phyloP scores from a whole-genome alignment of 2,888 invertebrate genomes.

The Acanthosepion pharaonis region DNA sequence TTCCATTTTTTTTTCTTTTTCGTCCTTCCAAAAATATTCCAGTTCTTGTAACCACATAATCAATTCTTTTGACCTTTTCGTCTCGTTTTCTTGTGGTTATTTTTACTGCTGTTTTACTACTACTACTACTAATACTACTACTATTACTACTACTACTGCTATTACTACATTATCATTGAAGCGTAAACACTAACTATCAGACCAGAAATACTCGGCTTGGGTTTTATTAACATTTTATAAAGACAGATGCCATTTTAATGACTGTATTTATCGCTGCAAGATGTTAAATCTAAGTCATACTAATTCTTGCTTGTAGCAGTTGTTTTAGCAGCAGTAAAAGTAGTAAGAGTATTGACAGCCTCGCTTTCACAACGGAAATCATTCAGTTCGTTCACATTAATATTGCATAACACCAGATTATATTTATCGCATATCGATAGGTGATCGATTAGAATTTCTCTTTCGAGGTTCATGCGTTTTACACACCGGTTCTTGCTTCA shows the following conservation, averaged over 20 bases:
- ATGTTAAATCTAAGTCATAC: not conserved
- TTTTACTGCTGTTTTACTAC: too few relatives aligned
- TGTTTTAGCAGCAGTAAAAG: not conserved
- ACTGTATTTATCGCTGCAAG: not conserved
- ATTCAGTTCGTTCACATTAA: not conserved
- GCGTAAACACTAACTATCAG: not conserved
- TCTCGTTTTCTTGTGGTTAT: too few relatives aligned
- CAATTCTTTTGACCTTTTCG: too few relatives aligned
- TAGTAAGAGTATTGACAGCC: not conserved
- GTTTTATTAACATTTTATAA: slow-evolving; percentile 33
- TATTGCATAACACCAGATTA: not conserved
- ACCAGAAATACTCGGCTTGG: not conserved
- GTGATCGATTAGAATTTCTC: not conserved
- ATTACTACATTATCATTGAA: not conserved
- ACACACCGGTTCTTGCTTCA: not conserved
- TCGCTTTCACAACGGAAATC: not conserved
- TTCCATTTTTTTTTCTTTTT: too few relatives aligned
- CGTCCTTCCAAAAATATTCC: too few relatives aligned
- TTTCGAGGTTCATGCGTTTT: not conserved
- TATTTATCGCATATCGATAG: not conserved
- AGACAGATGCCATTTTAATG: not conserved
- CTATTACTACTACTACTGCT: too few relatives aligned
- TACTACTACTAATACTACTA: too few relatives aligned
- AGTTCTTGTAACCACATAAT: too few relatives aligned
- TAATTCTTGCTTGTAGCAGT: not conserved